These are phyloP conservation scores for Istiophorus platypterus DNA, from an alignment of 2,113 vertebrate species.

Conservation along the genomic window DNA sequence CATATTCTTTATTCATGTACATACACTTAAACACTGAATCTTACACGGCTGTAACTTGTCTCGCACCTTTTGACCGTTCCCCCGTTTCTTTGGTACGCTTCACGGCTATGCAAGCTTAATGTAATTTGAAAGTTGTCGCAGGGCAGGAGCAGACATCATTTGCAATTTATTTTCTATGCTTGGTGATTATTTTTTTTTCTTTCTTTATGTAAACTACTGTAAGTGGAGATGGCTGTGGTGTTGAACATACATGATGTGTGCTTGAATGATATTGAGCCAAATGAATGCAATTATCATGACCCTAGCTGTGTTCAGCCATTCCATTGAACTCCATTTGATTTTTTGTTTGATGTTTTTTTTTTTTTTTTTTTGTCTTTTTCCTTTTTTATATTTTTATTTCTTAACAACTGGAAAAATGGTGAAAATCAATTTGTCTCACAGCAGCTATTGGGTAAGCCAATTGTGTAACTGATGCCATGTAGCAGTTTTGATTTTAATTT, in stretches of 20 bases:
- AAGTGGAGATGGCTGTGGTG: constrained; percentile 49
- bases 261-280: constrained; percentile 45
- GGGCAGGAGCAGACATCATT: constrained; percentile 42
- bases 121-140: constrained; percentile 48
- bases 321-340: constrained; percentile 39
- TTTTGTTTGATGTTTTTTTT: too few species aligned
- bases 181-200: constrained; percentile 36
- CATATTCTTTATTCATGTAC: constrained; percentile 54
- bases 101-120: constrained; percentile 80
- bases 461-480: constrained; percentile 56
- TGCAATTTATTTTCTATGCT: constrained; percentile 63
- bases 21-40: constrained; percentile 49
- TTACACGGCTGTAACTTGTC: constrained; percentile 17
- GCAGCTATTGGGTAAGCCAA: constrained; percentile 31
- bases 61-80: constrained; percentile 54
- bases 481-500: constrained; percentile 51
- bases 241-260: constrained; percentile 28
- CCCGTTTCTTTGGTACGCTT: constrained; percentile 61
- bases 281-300: constrained; percentile 41
- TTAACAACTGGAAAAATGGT: constrained; percentile 50
- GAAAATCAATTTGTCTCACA: constrained; percentile 18
- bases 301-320: constrained; percentile 31
- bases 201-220: constrained; percentile 75
- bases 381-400: constrained; percentile 8
- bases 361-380: constrained; percentile 12